Conservation (phyloP, 2,797 vertebrate species). For the Amblyraja radiata region DNA sequence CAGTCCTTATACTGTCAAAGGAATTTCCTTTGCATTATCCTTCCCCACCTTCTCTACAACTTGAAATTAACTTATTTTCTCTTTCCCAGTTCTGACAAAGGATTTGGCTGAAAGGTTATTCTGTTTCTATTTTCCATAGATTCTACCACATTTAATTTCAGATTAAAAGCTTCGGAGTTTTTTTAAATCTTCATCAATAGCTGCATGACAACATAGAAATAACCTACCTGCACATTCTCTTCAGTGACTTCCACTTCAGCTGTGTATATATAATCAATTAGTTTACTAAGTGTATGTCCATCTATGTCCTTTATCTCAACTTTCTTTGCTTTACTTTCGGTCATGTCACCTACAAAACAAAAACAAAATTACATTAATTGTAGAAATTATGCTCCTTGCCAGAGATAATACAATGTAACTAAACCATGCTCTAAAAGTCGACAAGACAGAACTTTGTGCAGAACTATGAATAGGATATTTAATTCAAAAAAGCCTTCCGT, state of each 20-base stretch:
- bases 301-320: constrained; percentile 91
- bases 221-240: constrained; percentile 86
- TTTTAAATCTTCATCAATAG: too few relatives aligned
- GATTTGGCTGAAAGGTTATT: too few relatives aligned
- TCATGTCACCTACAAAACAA: constrained; percentile 77
- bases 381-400: neutral
- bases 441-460: neutral
- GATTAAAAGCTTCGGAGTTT: too few relatives aligned
- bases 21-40: too few relatives aligned
- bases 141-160: too few relatives aligned
- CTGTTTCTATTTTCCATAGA: too few relatives aligned
- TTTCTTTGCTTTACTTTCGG: constrained; percentile 87
- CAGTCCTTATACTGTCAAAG: too few relatives aligned
- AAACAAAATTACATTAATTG: neutral
- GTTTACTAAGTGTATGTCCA: constrained; percentile 78
- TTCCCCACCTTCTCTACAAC: too few relatives aligned
- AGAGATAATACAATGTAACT: neutral
- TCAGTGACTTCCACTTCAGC: constrained; percentile 91
- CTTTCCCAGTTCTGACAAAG: too few relatives aligned
- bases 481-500: neutral
- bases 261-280: constrained; percentile 92
- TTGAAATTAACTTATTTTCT: too few relatives aligned
- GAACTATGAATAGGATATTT: neutral
- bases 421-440: constrained; percentile 46
- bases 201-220: neutral